Base-by-base conservation (phyloP, 2,888 invertebrate species). In the Rotaria sp. region DNA sequence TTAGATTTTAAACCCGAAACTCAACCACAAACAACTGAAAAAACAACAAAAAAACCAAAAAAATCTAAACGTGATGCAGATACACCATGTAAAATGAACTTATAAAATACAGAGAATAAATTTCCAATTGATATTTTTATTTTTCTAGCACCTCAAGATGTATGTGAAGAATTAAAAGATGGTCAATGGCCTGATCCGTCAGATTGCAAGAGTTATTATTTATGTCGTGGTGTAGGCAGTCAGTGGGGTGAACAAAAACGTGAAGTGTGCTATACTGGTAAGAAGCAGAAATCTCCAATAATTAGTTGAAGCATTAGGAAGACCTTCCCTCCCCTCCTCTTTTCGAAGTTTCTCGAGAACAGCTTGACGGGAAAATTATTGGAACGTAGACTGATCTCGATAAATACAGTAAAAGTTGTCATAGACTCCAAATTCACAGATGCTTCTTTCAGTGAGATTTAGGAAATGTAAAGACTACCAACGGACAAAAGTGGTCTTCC, bases 111-210 rank as follows among this genome's bases (percentile, higher is more conserved):
- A 84, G 50, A 84, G 15, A 45, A 45, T 5, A 45, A 15, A 84
- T 41, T 30, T 41, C 18, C 15, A 18, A 13, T 50, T 50, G 50
- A 50, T 45, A 24, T 26, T 30, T 84, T 26, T 45, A 35, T 35
- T 13, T 74, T 38, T 74, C 55, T 75, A 45, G 57, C 50, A 11
- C 75, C 86, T 26, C 85, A 85, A 48, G 87, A 85, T 48, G 84
- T 87, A 13, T 87, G 87, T n/a, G 50, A 80, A 85, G 87, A 87
- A 57, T 84, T 85, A 38, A 85, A 85, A 41, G 87, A 87, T 84
- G 87, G 87, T 18, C 67, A 74, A 35, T 87, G 87, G 87, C 75
- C 87, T 38, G 87, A 87, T 74, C 35, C 84, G 10, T 67, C 84
- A 7, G 87, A 87, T 55, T 87, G 87, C 30, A 87, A 84, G 11